Conservation (phyloP, 2,888 invertebrate genomes). For the Sthenelais limicola region DNA sequence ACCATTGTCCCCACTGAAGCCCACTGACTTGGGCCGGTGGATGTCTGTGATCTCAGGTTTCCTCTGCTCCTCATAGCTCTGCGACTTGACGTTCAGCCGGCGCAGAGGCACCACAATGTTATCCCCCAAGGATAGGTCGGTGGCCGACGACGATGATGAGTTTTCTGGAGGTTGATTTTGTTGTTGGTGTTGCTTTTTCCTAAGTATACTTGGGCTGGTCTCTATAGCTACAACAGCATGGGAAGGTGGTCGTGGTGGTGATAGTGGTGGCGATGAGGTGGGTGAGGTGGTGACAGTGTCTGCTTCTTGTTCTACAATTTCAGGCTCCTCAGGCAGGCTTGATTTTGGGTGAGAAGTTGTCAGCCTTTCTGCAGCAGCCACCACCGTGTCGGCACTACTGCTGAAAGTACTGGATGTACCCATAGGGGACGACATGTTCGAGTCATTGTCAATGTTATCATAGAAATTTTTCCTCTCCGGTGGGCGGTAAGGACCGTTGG, state of each 20-base stretch:
- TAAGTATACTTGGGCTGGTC: slow-evolving; percentile 12
- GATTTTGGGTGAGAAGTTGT: no score
- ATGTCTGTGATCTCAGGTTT: neutral
- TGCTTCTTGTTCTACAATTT: neutral
- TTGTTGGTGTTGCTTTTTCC: neutral
- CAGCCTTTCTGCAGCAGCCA: slow-evolving; percentile 19
- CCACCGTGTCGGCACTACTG: slow-evolving; percentile 29
- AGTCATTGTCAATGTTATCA: slow-evolving; percentile 31
- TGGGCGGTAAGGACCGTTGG: slow-evolving; percentile 21
- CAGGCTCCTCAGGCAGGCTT: no score
- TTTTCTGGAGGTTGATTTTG: no score
- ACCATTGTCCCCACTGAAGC: neutral
- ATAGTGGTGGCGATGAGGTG: neutral
- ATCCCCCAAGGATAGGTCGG: no score
- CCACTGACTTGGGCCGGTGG: slow-evolving; percentile 21
- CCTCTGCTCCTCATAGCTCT: slow-evolving; percentile 24
- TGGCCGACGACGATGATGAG: no score
- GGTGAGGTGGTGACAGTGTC: neutral
- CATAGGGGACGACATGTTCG: slow-evolving; percentile 36
- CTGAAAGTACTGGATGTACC: slow-evolving; percentile 31
- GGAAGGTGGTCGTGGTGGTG: neutral
- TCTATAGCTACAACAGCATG: no score
- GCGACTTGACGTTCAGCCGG: slow-evolving; percentile 27
- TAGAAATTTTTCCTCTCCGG: slow-evolving; percentile 38
- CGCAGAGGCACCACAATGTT: neutral